Conservation (phyloP, 2,888 invertebrate species). For the Platycheirus rosarum region DNA sequence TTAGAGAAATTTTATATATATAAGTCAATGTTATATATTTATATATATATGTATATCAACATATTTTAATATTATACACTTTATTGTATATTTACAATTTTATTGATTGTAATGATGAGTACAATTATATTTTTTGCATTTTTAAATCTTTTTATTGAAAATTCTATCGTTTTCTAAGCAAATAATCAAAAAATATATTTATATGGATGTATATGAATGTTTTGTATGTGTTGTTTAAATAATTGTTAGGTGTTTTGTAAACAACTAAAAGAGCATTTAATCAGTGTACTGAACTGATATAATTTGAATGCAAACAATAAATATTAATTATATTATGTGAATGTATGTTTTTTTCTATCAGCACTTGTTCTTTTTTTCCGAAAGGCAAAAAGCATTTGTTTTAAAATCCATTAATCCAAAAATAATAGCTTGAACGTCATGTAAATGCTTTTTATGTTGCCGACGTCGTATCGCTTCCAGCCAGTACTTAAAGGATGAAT, state of each 20-base stretch:
- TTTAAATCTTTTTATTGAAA: not conserved
- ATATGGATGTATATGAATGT: slow-evolving; percentile 7
- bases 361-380: too few relatives aligned
- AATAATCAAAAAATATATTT: not conserved
- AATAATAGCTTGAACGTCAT: too few relatives aligned
- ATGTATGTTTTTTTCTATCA: too few relatives aligned
- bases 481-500: too few relatives aligned
- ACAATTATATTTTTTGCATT: slow-evolving; percentile 32
- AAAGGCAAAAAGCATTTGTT: too few relatives aligned
- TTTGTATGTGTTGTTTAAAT: slow-evolving; percentile 23
- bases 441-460: too few relatives aligned
- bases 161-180: slow-evolving; percentile 24
- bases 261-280: slow-evolving; percentile 5
- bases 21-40: slow-evolving; percentile 24
- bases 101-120: slow-evolving; percentile 62
- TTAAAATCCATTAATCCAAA: too few relatives aligned
- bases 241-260: not conserved
- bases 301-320: slow-evolving; percentile 7
- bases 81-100: slow-evolving; percentile 53
- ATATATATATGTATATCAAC: slow-evolving; percentile 36
- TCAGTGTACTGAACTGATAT: slow-evolving; percentile 22
- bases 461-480: too few relatives aligned
- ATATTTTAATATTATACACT: slow-evolving; percentile 41
- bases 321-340: not conserved
- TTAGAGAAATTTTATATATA: slow-evolving; percentile 59